These are phyloP conservation scores for Elmis aenea DNA, from an alignment of 2,888 invertebrate genomes.

Conservation along the genomic window DNA sequence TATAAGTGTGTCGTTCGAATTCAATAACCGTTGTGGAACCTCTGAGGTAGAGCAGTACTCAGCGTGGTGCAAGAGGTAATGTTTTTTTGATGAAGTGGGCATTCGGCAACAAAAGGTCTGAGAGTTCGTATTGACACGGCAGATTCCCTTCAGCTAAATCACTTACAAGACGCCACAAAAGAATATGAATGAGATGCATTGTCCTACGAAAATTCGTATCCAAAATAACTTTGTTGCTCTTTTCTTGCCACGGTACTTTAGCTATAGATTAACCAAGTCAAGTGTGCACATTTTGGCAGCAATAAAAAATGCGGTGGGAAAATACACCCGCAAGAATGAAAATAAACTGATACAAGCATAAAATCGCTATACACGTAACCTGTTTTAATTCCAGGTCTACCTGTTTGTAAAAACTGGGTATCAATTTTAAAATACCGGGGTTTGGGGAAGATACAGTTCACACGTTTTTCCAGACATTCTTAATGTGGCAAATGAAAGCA, in stretches of 20 bases:
- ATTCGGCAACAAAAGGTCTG: conserved; percentile 15
- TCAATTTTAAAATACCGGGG: conserved; percentile 2
- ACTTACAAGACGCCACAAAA: conserved; percentile 18
- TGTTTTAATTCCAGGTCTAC: conserved; percentile 16
- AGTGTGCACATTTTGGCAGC: conserved; percentile 10
- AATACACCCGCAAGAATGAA: conserved; percentile 12
- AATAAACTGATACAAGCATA: conserved; percentile 9
- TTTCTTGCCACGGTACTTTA: conserved; percentile 13
- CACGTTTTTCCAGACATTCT: conserved; percentile 11
- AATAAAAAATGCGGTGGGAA: conserved; percentile 11
- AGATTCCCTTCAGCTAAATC: conserved; percentile 15
- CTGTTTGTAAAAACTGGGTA: too few species aligned
- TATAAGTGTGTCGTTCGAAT: too few species aligned
- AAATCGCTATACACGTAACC: too few species aligned
- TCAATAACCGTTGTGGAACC: too few species aligned
- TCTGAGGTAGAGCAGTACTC: too few species aligned
- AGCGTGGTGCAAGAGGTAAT: conserved; percentile 21
- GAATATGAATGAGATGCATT: conserved; percentile 23
- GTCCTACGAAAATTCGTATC: conserved; percentile 11
- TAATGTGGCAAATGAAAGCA: too few species aligned
- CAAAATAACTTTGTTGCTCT: conserved; percentile 17
- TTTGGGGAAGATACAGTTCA: conserved; percentile 4
- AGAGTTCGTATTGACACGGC: too few species aligned
- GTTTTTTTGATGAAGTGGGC: conserved; percentile 28
- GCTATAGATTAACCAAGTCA: conserved; percentile 14